Evolutionary conservation across 2,113 vertebrate genomes (phyloP), one percentile per base, ranked within the genome.

Genomic region (Tiliqua scincoides): DNA sequence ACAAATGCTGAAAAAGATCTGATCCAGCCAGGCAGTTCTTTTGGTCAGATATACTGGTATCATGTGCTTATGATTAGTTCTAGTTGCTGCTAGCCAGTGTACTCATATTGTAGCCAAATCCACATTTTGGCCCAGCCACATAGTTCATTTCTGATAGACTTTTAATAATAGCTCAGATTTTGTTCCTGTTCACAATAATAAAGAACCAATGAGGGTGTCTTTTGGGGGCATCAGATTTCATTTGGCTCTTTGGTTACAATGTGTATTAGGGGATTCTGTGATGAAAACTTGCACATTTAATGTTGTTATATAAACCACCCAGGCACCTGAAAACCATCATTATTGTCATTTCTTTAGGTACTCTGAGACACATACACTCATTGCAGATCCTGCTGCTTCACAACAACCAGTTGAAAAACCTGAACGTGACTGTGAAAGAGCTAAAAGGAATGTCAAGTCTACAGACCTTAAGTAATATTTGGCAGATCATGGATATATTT

Each of bases 331-430:
- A 77, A 81, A 78, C 79, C 3, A 20, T 72, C 62, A 82, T 79
- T 75, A 75, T 88, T 52, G 0, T 77, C 83, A 85, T 90, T 84
- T 30, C 93, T 93, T 78, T 65, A 97, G 97, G 97, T 82, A 74
- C 89, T 84, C 91, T 98, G 86, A 96, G 89, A 81, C 89, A 93
- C 62, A 83, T 97, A 78, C 4, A 67, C 23, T 95, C 95, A 0
- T 91, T 97, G 88, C 91, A 93, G 48, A 91, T 96, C 59, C 94
- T 97, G 32, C 79, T 96, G 90, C 94, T 98, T 27, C 96, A 97
- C 76, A 95, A 97, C 90, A 97, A 98, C 25, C 94, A 96, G 71
- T 79, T 98, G 77, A 94, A 85, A 32, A 91, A 90, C 6, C 93
- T 97, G 35, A 94, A 90, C 0, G 92, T 89, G 25, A 95, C 96